A percentile compares a stretch with the other conserved stretches of the same genome.
These are phyloP conservation scores for Drosophila recens DNA, from an alignment of 2,888 invertebrate genomes.

Conservation along the genomic window DNA sequence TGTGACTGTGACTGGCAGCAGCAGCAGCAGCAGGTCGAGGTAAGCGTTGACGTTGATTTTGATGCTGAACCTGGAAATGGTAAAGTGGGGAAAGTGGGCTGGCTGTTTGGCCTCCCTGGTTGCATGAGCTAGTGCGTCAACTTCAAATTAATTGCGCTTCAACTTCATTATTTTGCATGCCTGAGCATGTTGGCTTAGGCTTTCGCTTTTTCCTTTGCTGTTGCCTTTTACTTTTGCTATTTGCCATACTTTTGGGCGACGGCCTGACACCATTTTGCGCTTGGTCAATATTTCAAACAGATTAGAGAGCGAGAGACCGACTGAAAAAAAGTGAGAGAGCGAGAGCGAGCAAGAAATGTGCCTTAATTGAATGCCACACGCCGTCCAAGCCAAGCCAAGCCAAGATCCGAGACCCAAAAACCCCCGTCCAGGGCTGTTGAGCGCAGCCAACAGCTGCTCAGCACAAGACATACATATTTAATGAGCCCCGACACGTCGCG, in stretches of 20 bases:
- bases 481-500: constrained; percentile 77
- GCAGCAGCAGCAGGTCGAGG: constrained; percentile 33
- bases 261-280: constrained; percentile 75
- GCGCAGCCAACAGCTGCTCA: constrained; percentile 67
- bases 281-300: constrained; percentile 79
- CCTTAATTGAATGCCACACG: constrained; percentile 72
- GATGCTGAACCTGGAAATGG: not conserved
- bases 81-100: not conserved
- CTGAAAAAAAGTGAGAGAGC: constrained; percentile 16
- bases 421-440: constrained; percentile 5
- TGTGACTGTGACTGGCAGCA: constrained; percentile 25
- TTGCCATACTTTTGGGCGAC: constrained; percentile 52
- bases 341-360: constrained; percentile 66
- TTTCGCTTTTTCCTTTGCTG: constrained; percentile 7
- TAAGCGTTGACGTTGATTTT: constrained; percentile 10
- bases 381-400: constrained; percentile 26
- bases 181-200: constrained; percentile 60
- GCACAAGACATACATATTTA: constrained; percentile 80
- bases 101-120: not conserved
- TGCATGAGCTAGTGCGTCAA: constrained; percentile 43
- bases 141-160: constrained; percentile 79
- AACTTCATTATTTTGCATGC: constrained; percentile 80
- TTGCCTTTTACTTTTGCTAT: not conserved
- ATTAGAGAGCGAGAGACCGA: constrained; percentile 58
- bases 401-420: not conserved